These are phyloP conservation scores for Ormyrus thymus DNA, from an alignment of 2,888 invertebrate species.

Conservation along the genomic window DNA sequence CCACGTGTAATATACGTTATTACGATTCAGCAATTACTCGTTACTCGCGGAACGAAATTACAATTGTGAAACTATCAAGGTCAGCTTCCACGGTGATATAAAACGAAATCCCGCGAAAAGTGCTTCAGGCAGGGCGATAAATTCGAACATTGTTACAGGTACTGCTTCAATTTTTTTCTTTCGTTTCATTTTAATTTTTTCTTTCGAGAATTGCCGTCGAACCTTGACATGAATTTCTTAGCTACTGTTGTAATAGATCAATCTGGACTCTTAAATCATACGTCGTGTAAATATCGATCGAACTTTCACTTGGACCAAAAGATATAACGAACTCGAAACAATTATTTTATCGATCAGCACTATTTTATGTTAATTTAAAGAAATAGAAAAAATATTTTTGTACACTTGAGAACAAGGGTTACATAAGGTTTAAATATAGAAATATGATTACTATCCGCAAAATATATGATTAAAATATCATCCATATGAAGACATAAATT, in stretches of 20 bases:
- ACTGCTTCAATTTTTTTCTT: background rate
- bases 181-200: conserved; percentile 8
- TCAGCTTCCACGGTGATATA: background rate
- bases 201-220: background rate
- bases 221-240: conserved; percentile 40
- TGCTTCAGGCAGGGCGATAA: conserved; percentile 3
- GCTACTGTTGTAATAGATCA: conserved; percentile 21
- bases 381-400: too few relatives aligned
- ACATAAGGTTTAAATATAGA: too few relatives aligned
- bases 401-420: too few relatives aligned
- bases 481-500: too few relatives aligned
- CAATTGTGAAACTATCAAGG: too few relatives aligned
- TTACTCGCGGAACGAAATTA: too few relatives aligned
- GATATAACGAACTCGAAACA: background rate
- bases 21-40: too few relatives aligned
- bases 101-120: background rate
- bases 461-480: too few relatives aligned
- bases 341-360: too few relatives aligned
- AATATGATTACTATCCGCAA: too few relatives aligned
- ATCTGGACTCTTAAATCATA: background rate
- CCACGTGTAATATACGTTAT: too few relatives aligned
- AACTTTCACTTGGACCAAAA: conserved; percentile 17
- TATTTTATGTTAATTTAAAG: too few relatives aligned
- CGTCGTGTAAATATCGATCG: background rate
- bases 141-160: background rate